Conservation (phyloP, 1,140 invertebrate genomes). For the Drosophila sturtevanti region DNA sequence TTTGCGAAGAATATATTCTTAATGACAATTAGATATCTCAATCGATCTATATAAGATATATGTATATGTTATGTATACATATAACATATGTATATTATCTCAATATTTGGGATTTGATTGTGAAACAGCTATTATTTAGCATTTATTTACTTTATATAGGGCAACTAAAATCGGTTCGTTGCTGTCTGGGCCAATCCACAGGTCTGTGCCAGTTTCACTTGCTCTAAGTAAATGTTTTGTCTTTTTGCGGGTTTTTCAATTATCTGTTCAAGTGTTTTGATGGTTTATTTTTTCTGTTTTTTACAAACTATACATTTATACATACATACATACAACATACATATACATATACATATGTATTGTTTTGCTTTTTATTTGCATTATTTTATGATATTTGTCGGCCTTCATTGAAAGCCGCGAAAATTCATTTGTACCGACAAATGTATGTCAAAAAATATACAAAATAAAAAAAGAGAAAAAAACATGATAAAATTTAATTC, state of each 20-base stretch:
- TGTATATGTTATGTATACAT: too few relatives aligned
- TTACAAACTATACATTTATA: constrained; percentile 2
- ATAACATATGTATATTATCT: too few relatives aligned
- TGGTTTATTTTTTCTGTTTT: constrained; percentile 14
- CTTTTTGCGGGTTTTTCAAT: constrained; percentile 48
- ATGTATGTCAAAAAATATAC: constrained; percentile 1
- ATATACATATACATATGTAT: constrained; percentile 19
- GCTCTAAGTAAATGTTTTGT: constrained; percentile 20
- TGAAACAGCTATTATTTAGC: too few relatives aligned
- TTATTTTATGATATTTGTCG: constrained; percentile 63
- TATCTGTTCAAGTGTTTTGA: constrained; percentile 68
- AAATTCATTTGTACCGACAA: constrained; percentile 27
- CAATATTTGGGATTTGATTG: too few relatives aligned
- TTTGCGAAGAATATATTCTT: too few relatives aligned
- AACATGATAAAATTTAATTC: constrained; percentile 7
- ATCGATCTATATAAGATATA: too few relatives aligned
- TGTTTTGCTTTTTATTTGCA: constrained; percentile 41
- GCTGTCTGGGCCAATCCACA: constrained; percentile 14
- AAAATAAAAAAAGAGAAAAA: background rate
- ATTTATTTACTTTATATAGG: background rate
- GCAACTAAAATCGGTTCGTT: constrained; percentile 5
- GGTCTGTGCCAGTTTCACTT: constrained; percentile 16
- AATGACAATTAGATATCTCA: too few relatives aligned
- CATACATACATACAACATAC: background rate
- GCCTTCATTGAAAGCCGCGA: constrained; percentile 2